A percentile compares a stretch with the other conserved stretches of the same genome.
Evolutionary conservation across 2,888 invertebrate genomes (phyloP).

Genomic region (Chironomus riparius): DNA sequence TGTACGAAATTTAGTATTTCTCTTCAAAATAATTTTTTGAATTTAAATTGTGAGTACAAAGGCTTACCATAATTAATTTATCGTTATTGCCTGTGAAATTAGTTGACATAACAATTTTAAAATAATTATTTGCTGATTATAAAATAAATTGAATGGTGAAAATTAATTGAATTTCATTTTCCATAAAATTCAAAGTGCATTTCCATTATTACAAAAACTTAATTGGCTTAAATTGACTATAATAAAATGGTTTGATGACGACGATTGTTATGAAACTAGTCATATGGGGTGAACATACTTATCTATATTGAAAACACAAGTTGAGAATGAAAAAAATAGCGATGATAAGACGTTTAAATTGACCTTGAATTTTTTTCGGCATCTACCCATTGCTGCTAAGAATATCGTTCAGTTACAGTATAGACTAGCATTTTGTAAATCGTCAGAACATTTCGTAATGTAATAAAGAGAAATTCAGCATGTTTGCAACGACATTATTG

Average conservation of each 20-base stretch:
- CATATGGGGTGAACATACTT: neutral
- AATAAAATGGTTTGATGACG: neutral
- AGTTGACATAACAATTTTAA: no score
- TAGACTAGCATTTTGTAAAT: no score
- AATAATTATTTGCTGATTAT: neutral
- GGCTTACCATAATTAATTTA: no score
- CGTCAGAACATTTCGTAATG: neutral
- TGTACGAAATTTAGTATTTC: neutral
- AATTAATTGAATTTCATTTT: neutral
- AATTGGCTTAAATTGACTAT: neutral
- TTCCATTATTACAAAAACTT: neutral
- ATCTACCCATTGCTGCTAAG: no score
- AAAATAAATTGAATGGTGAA: neutral
- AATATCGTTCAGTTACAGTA: no score
- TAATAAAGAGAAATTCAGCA: constrained; percentile 4
- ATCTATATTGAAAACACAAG: neutral
- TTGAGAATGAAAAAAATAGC: neutral
- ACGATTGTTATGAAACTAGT: neutral
- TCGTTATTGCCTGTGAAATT: no score
- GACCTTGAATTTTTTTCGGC: neutral
- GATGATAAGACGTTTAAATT: no score
- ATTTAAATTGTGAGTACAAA: no score
- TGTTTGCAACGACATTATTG: neutral
- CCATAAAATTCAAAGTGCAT: neutral
- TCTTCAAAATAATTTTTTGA: neutral